Conservation (phyloP, 2,797 vertebrate genomes). For the Pangasius mekongensis region DNA sequence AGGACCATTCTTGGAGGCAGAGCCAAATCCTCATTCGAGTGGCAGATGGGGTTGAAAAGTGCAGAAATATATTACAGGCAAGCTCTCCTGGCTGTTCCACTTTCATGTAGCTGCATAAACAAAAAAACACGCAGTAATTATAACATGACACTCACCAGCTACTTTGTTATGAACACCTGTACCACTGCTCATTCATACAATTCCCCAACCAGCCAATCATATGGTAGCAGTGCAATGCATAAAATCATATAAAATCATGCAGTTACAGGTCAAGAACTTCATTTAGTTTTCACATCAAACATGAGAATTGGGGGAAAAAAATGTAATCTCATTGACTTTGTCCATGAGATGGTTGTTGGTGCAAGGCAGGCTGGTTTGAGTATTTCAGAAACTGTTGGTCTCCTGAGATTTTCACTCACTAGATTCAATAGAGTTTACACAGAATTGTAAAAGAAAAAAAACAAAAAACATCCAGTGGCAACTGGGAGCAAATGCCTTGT, state of each 20-base stretch:
- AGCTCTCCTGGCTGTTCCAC: conserved; percentile 5
- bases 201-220: background rate
- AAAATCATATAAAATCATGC: background rate
- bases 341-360: background rate
- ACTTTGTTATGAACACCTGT: background rate
- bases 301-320: background rate
- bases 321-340: background rate
- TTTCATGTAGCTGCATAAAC: conserved; percentile 17
- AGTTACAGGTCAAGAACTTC: background rate
- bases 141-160: conserved; percentile 8
- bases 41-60: conserved; percentile 24
- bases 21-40: conserved; percentile 32
- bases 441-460: background rate
- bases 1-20: conserved; percentile 32
- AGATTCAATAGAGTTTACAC: background rate
- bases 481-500: background rate
- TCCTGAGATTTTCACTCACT: background rate
- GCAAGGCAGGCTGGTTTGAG: background rate
- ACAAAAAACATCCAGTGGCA: background rate
- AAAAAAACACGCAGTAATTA: conserved; percentile 40
- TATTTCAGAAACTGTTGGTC: background rate
- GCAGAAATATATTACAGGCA: conserved; percentile 18
- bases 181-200: background rate
- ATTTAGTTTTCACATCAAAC: background rate
- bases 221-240: background rate